Percentiles rank a stretch among this genome's conserved stretches.
These are phyloP conservation scores for Luperina testacea DNA, from an alignment of 2,888 invertebrate species.

Conservation along the genomic window DNA sequence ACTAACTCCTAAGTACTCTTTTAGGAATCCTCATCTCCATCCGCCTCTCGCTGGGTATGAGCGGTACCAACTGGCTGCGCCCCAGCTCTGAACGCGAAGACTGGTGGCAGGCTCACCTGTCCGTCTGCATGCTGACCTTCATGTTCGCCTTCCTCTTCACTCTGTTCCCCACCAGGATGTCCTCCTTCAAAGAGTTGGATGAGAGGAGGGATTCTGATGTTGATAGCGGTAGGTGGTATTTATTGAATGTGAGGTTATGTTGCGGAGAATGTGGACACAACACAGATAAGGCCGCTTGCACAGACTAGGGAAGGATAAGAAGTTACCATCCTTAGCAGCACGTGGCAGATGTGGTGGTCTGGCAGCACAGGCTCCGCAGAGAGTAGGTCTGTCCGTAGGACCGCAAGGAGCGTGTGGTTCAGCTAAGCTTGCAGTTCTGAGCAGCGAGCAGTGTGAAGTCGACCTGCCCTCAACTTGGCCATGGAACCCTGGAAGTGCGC, in stretches of 20 bases:
- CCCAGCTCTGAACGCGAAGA: constrained; percentile 74
- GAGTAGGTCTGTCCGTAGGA: background rate
- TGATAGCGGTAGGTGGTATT: constrained; percentile 60
- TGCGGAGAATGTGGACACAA: background rate
- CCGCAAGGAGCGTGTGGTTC: background rate
- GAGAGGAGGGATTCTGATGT: constrained; percentile 57
- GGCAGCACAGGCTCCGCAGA: background rate
- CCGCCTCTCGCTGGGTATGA: constrained; percentile 82
- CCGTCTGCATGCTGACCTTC: constrained; percentile 80
- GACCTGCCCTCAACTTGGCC: background rate
- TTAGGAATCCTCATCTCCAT: constrained; percentile 86
- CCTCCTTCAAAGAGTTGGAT: constrained; percentile 67
- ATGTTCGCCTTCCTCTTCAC: constrained; percentile 83
- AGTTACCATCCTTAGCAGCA: background rate
- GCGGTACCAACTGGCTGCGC: constrained; percentile 79
- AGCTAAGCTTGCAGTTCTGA: background rate
- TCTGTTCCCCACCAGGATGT: constrained; percentile 80
- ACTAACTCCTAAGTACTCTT: constrained; percentile 7
- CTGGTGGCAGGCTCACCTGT: constrained; percentile 85
- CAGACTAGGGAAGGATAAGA: too few relatives aligned
- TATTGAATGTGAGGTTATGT: background rate
- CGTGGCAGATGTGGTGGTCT: background rate
- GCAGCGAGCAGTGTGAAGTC: background rate
- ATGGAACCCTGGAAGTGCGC: background rate
- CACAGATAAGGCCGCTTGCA: background rate